A percentile compares a stretch with the other conserved stretches of the same genome.
phyloP scores from a whole-genome alignment of 2,113 vertebrate species.

The Myxocyprinus asiaticus region DNA sequence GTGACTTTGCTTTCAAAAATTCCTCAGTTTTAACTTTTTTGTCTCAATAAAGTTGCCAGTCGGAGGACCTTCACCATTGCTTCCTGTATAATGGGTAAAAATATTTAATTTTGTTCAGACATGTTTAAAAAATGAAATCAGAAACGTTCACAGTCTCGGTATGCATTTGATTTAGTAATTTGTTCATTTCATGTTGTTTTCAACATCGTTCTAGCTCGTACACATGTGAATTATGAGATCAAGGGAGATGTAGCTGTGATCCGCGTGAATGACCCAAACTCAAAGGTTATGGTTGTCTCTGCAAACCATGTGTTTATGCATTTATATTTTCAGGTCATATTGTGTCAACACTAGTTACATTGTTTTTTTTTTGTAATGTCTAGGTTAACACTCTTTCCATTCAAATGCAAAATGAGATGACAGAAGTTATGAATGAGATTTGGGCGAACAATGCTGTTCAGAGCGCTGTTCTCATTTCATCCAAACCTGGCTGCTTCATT shows the following conservation, averaged over 20 bases:
- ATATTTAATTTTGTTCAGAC: neutral
- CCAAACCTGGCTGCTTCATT: constrained; percentile 93
- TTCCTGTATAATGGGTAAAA: constrained; percentile 47
- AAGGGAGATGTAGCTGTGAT: constrained; percentile 91
- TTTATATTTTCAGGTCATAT: neutral
- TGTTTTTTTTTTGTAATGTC: neutral
- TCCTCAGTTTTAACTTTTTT: no score
- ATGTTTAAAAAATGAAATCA: no score
- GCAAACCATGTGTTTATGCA: neutral
- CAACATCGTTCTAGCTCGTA: constrained; percentile 74
- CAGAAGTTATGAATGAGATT: constrained; percentile 86
- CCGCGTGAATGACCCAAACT: constrained; percentile 87
- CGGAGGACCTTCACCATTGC: constrained; percentile 35
- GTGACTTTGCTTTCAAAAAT: no score
- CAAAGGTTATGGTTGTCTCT: constrained; percentile 78
- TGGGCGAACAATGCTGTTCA: constrained; percentile 81
- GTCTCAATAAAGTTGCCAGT: constrained; percentile 17
- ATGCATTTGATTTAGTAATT: no score
- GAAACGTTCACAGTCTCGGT: no score
- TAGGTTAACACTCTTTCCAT: constrained; percentile 92
- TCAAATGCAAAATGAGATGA: constrained; percentile 82
- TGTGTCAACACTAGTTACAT: neutral
- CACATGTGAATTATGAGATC: constrained; percentile 87
- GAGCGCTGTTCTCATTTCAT: constrained; percentile 90
- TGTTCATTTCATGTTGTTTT: neutral